A percentile compares a stretch with the other conserved stretches of the same genome.
phyloP scores from a whole-genome alignment of 2,113 vertebrate species.

The Colossoma macropomum region DNA sequence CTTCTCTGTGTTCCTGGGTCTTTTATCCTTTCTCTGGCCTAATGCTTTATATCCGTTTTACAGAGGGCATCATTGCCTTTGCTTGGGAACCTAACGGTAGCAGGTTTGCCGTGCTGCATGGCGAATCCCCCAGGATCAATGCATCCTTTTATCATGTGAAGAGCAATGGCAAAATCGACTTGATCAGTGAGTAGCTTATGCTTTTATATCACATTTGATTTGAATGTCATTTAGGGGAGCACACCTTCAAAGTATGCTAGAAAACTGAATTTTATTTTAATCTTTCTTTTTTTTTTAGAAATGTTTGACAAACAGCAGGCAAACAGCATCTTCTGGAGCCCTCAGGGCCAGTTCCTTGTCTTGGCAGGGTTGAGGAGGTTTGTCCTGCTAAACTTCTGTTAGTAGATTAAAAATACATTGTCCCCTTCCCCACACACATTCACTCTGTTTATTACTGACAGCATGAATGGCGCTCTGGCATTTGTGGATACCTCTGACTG shows the following conservation, averaged over 20 bases:
- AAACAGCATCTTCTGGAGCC: slow-evolving; percentile 99
- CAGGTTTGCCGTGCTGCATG: slow-evolving; percentile 96
- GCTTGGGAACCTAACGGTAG: slow-evolving; percentile 98
- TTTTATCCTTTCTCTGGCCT: background rate
- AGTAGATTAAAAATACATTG: background rate
- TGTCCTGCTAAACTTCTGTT: slow-evolving; percentile 53
- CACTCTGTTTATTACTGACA: slow-evolving; percentile 58
- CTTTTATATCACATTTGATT: background rate
- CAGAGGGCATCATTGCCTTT: slow-evolving; percentile 97
- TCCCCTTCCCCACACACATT: background rate
- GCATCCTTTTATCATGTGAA: slow-evolving; percentile 97
- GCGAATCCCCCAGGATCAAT: slow-evolving; percentile 91
- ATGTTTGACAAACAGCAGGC: slow-evolving; percentile 98
- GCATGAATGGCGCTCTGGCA: slow-evolving; percentile 96
- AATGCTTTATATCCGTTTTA: slow-evolving; percentile 4
- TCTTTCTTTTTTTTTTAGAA: slow-evolving; percentile 75
- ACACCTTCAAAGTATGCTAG: background rate
- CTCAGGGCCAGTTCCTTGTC: slow-evolving; percentile 96
- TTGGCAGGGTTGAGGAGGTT: slow-evolving; percentile 95
- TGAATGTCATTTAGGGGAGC: background rate
- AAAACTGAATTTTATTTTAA: background rate
- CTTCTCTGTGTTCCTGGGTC: background rate
- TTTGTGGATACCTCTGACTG: slow-evolving; percentile 98
- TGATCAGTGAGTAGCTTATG: slow-evolving; percentile 87
- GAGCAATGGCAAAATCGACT: slow-evolving; percentile 96